A percentile compares a stretch with the other conserved stretches of the same genome.
Conservation (phyloP, 1,140 invertebrate species). For the Drosophila guanche region DNA sequence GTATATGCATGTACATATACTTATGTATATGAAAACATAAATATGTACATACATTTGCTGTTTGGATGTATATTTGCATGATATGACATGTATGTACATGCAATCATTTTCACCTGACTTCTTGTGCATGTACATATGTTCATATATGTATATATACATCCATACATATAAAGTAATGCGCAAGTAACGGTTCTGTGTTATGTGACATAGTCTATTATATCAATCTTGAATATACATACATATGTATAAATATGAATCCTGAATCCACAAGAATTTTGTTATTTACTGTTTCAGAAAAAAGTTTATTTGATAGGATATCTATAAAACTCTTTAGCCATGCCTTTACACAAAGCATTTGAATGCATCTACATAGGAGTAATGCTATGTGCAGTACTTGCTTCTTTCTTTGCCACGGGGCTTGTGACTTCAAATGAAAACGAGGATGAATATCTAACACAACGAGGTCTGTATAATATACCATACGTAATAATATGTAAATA, state of each 20-base stretch:
- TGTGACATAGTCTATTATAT: too few species aligned
- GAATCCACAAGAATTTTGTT: too few species aligned
- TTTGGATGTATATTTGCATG: not conserved
- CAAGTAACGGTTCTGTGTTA: too few species aligned
- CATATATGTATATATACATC: too few species aligned
- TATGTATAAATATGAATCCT: not conserved
- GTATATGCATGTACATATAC: not conserved
- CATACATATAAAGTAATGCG: too few species aligned
- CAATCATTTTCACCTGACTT: too few species aligned
- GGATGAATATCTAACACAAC: conserved; percentile 74
- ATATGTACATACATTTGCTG: not conserved
- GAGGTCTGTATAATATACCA: conserved; percentile 45
- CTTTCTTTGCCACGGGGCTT: conserved; percentile 20
- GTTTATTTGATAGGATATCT: not conserved
- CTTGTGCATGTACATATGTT: too few species aligned
- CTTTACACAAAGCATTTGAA: conserved; percentile 4
- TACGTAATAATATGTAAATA: not conserved
- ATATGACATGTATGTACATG: too few species aligned
- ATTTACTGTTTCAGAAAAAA: conserved; percentile 7
- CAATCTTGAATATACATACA: too few species aligned
- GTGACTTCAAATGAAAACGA: conserved; percentile 72
- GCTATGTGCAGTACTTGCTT: conserved; percentile 18
- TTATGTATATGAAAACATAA: not conserved
- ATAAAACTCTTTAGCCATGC: conserved; percentile 32
- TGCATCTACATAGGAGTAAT: conserved; percentile 24